These are phyloP conservation scores for Hemiprocne comata DNA, from an alignment of 2,113 vertebrate genomes.

Conservation along the genomic window DNA sequence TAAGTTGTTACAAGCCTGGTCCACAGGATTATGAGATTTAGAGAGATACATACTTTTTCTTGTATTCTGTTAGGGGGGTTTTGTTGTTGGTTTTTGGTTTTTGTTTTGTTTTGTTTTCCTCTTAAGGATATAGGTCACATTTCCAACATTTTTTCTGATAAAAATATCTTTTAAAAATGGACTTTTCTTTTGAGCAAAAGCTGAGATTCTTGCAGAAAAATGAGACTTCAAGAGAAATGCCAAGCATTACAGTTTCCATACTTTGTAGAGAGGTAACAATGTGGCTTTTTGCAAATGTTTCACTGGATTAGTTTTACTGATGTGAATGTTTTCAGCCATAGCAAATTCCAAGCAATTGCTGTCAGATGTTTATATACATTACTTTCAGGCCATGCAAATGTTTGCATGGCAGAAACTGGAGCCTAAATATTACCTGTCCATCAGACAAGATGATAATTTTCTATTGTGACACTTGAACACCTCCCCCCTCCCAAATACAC, in stretches of 20 bases:
- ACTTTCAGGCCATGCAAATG: background rate
- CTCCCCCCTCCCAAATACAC: background rate
- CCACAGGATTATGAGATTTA: background rate
- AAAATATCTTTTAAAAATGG: background rate
- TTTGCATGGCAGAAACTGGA: slow-evolving; percentile 3
- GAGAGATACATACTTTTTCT: background rate
- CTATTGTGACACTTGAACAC: background rate
- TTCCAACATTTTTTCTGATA: background rate
- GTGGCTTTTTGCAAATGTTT: background rate
- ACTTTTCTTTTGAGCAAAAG: background rate
- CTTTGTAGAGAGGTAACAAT: background rate
- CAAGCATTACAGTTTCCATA: background rate
- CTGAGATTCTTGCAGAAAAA: background rate
- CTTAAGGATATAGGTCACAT: background rate
- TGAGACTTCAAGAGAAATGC: background rate
- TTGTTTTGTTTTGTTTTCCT: background rate
- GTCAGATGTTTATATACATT: slow-evolving; percentile 2
- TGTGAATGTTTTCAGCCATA: background rate
- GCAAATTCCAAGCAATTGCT: background rate
- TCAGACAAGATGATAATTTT: background rate
- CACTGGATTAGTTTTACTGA: background rate
- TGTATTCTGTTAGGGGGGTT: background rate
- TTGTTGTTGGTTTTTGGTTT: background rate
- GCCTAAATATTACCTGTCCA: slow-evolving; percentile 5
- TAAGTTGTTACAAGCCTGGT: background rate